Evolutionary conservation across 2,888 invertebrate genomes (phyloP), one percentile per base, ranked within the genome.

Genomic region (Crocallis elinguaria): DNA sequence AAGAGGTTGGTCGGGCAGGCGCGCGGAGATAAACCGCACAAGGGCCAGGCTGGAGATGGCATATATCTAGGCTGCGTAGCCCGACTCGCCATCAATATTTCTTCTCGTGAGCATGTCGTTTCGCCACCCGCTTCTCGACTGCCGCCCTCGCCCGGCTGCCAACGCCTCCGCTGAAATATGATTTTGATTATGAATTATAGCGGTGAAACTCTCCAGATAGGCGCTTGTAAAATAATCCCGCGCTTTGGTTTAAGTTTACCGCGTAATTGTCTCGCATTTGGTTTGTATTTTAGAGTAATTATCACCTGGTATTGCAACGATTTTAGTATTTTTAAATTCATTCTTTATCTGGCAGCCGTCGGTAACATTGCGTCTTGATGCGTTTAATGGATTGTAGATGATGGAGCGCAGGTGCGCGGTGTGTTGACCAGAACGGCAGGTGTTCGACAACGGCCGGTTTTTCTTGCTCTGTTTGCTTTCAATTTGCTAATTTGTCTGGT

Each of bases 181-280:
- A 77, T 78, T 81, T 80, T 78, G 74, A 78, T 80, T 80, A 79
- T 80, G 77, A 82, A 79, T 79, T 80, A 79, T 71, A 70, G 67
- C 73, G 71, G 69, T 64, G 66, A 71, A 75, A 76, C 73, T 75
- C 69, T 66, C 66, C 60, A 64, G 67, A 75, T 72, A 72, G 68
- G 62, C 68, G 62, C 67, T 71, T 48, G 13, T 21, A 32, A 74
- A 75, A 75, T 75, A 75, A 71, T 74, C 69, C 62, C 60, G 56
- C 52, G 67, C 62, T 66, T 61, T 43, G 62, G 57, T 57, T 60
- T 69, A 66, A 64, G 23, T 72, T 66, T 58, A 48, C 64, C 66
- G 67, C 75, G 71, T 36, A 29, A 42, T 49, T 37, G 16, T 23
- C 29, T 11, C 12, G 11, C 29, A 19, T 19, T 19, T 19, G 19